Conservation (phyloP, 2,888 invertebrate genomes). For the Blera fallax region DNA sequence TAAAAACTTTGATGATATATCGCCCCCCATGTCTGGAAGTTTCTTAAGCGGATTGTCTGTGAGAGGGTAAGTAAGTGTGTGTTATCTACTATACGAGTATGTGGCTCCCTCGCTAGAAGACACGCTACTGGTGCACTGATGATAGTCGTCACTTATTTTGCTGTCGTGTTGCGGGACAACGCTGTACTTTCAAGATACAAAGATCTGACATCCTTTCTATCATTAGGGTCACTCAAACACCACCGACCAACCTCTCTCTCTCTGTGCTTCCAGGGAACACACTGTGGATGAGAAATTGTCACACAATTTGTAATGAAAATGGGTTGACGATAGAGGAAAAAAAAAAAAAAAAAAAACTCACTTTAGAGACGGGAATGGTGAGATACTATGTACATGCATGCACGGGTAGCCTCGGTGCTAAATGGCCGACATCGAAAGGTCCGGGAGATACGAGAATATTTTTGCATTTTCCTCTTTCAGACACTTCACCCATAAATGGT, state of each 20-base stretch:
- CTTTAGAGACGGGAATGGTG: not conserved
- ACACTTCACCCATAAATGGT: not conserved
- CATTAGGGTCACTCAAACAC: slow-evolving; percentile 57
- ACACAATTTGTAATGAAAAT: slow-evolving; percentile 38
- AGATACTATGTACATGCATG: not conserved
- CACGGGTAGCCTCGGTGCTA: not conserved
- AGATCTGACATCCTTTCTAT: slow-evolving; percentile 57
- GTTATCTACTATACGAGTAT: no score
- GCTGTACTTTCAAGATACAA: slow-evolving; percentile 39
- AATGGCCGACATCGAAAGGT: not conserved
- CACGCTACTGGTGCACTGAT: not conserved
- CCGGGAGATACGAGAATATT: not conserved
- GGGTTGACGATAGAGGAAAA: not conserved
- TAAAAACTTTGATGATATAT: slow-evolving; percentile 57
- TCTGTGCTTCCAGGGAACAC: not conserved
- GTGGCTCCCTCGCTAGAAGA: not conserved
- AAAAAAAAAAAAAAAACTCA: not conserved
- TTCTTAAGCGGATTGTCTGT: slow-evolving; percentile 11
- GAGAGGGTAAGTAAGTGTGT: not conserved
- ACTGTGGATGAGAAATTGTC: slow-evolving; percentile 45
- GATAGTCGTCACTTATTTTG: slow-evolving; percentile 21
- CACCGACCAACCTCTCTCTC: not conserved
- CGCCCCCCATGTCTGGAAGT: slow-evolving; percentile 20
- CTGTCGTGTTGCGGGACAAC: not conserved
- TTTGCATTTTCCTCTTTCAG: not conserved